These are phyloP conservation scores for Sycophila sp. DNA, from an alignment of 1,140 invertebrate genomes.

Conservation along the genomic window DNA sequence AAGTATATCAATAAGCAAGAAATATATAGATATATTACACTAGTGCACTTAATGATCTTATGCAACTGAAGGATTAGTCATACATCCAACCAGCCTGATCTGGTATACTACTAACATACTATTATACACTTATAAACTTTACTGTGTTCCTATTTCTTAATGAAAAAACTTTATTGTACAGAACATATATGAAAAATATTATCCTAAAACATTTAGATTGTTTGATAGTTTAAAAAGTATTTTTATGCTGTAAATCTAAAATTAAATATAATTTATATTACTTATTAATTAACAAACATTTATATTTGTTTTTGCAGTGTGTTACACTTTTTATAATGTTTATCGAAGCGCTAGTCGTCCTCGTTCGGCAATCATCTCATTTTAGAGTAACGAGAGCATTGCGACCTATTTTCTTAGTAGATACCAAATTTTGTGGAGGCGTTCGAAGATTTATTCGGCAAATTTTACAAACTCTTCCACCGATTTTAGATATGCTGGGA, in stretches of 20 bases:
- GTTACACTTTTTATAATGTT: slow-evolving; percentile 85
- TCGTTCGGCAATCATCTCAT: slow-evolving; percentile 85
- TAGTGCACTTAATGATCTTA: not conserved
- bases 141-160: too few relatives aligned
- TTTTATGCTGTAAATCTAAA: too few relatives aligned
- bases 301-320: slow-evolving; percentile 70
- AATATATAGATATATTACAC: too few relatives aligned
- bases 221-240: too few relatives aligned
- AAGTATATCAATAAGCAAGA: too few relatives aligned
- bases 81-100: not conserved
- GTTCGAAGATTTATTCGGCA: slow-evolving; percentile 78
- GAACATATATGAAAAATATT: too few relatives aligned
- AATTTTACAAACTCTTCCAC: slow-evolving; percentile 86
- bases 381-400: slow-evolving; percentile 88
- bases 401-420: slow-evolving; percentile 89
- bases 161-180: too few relatives aligned
- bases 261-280: slow-evolving; percentile 5
- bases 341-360: slow-evolving; percentile 82
- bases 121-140: not conserved
- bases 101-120: not conserved
- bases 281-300: slow-evolving; percentile 27
- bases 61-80: slow-evolving; percentile 1
- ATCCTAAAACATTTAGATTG: too few relatives aligned
- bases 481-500: slow-evolving; percentile 89
- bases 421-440: slow-evolving; percentile 84